Conservation (phyloP, 1,140 invertebrate species). For the Neodiprion fabricii region DNA sequence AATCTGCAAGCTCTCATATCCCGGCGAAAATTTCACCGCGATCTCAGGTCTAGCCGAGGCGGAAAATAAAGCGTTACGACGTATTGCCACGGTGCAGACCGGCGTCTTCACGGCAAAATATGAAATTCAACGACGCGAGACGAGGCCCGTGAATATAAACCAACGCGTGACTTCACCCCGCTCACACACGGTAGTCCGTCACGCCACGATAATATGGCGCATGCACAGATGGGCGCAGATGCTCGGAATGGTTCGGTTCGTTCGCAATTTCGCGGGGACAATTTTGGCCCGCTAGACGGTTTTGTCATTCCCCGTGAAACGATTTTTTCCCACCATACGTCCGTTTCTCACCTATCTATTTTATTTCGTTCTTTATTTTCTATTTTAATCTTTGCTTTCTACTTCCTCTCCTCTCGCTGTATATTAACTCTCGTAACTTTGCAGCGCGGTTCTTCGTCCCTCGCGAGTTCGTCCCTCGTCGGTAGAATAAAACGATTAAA, state of each 20-base stretch:
- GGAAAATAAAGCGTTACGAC: not conserved
- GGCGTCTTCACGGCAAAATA: not conserved
- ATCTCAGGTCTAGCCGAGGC: not conserved
- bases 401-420: no score
- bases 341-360: not conserved
- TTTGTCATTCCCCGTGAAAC: no score
- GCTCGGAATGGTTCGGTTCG: not conserved
- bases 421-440: no score
- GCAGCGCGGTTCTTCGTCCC: no score
- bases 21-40: no score
- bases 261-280: not conserved
- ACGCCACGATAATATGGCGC: constrained; percentile 43
- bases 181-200: constrained; percentile 40
- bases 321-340: no score
- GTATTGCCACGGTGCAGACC: not conserved
- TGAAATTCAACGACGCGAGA: not conserved
- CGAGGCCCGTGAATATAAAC: not conserved
- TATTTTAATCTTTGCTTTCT: no score
- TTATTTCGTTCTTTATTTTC: no score
- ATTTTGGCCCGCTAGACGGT: no score
- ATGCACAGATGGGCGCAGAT: constrained; percentile 15
- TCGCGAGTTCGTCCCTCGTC: no score
- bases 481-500: no score
- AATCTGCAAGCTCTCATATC: no score
- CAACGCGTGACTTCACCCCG: not conserved